phyloP scores from a whole-genome alignment of 1,140 invertebrate genomes.

The Megalopta genalis region DNA sequence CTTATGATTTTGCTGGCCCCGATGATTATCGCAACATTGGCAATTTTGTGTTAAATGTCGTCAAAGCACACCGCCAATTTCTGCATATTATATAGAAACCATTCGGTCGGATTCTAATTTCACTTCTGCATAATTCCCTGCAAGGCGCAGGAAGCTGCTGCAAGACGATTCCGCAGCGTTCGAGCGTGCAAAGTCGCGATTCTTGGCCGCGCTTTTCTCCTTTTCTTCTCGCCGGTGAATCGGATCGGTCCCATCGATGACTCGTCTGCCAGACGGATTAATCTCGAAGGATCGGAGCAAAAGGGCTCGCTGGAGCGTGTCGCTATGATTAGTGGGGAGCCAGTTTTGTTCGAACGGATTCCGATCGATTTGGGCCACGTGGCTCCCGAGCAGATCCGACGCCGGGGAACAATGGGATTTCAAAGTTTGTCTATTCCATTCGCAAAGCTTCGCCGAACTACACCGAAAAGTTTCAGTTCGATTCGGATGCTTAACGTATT shows the following conservation, averaged over 20 bases:
- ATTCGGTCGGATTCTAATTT: too few species aligned
- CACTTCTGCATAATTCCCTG: too few species aligned
- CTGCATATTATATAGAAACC: too few species aligned
- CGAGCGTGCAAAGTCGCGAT: background rate
- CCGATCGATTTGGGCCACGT: background rate
- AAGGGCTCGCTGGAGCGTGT: conserved; percentile 8
- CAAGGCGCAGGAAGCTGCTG: too few species aligned
- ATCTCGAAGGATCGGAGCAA: conserved; percentile 21
- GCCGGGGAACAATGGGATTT: background rate
- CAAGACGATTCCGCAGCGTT: background rate
- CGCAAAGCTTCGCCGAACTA: background rate
- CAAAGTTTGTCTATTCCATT: background rate
- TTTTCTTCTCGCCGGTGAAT: background rate
- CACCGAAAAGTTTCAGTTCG: too few species aligned
- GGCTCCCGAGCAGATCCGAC: background rate
- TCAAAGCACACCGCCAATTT: too few species aligned
- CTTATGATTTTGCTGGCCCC: too few species aligned
- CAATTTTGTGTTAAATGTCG: too few species aligned
- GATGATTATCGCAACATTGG: too few species aligned
- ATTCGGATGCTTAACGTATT: too few species aligned
- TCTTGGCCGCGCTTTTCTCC: background rate
- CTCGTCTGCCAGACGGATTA: conserved; percentile 4
- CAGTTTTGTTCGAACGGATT: background rate
- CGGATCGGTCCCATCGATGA: background rate
- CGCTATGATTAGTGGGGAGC: conserved; percentile 18